Percentiles rank a stretch among this genome's conserved stretches.
These are phyloP conservation scores for Agrochola litura DNA, from an alignment of 2,888 invertebrate species.

Conservation along the genomic window DNA sequence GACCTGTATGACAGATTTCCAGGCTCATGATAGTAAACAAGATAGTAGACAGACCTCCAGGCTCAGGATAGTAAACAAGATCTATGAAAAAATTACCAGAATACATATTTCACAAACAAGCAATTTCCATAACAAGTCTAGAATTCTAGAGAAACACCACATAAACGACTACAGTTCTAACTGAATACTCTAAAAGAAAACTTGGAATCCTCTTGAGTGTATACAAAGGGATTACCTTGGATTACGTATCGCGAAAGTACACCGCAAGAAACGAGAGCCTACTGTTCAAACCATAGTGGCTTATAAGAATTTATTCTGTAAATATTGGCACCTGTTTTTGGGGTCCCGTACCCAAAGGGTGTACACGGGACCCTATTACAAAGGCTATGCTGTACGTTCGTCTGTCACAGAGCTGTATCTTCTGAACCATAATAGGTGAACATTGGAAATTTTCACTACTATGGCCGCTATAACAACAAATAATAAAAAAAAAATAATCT, in stretches of 20 bases:
- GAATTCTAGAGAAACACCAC: conserved; percentile 7
- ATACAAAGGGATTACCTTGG: conserved; percentile 39
- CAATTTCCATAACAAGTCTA: neutral
- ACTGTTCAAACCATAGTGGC: conserved; percentile 14
- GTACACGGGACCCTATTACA: too few species aligned
- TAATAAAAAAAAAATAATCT: too few species aligned
- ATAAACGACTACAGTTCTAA: conserved; percentile 26
- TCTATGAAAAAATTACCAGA: neutral
- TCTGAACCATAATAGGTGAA: too few species aligned
- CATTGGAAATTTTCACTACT: too few species aligned
- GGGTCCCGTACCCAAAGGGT: too few species aligned
- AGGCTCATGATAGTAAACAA: conserved; percentile 7
- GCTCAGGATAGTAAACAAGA: conserved; percentile 11
- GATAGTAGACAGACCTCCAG: too few species aligned
- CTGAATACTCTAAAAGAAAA: conserved; percentile 45
- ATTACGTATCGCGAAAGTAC: conserved; percentile 37
- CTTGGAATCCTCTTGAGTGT: conserved; percentile 33
- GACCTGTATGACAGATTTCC: too few species aligned
- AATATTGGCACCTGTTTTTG: conserved; percentile 22
- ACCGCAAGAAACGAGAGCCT: conserved; percentile 28
- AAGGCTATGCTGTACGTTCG: too few species aligned
- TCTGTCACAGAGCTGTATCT: too few species aligned
- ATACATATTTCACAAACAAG: conserved; percentile 16
- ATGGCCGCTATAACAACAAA: too few species aligned
- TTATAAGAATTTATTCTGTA: conserved; percentile 24